Evolutionary conservation across 2,113 vertebrate species (phyloP).

Genomic region (Dipodomys merriami): DNA sequence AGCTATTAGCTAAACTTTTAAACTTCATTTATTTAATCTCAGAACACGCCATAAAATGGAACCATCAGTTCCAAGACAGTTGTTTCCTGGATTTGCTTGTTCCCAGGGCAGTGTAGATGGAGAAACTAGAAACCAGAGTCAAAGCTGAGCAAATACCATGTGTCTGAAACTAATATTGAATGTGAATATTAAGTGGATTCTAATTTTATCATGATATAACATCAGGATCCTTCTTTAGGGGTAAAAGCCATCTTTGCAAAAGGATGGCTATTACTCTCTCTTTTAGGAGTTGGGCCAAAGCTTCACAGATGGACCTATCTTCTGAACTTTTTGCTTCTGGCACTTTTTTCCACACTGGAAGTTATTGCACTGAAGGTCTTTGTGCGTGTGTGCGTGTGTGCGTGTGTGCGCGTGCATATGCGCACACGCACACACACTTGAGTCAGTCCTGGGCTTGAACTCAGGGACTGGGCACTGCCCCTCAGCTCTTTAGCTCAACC

Average conservation of each 20-base stretch:
- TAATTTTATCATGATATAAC: background rate
- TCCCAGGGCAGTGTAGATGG: background rate
- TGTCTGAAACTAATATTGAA: background rate
- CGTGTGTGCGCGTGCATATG: no score
- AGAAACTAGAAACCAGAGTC: background rate
- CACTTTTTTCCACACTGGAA: background rate
- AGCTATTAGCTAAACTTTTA: background rate
- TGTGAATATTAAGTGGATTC: background rate
- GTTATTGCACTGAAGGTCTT: background rate
- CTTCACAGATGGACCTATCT: background rate
- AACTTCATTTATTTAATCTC: background rate
- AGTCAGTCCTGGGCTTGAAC: no score
- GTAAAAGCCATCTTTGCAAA: background rate
- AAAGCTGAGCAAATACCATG: background rate
- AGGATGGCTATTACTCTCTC: background rate
- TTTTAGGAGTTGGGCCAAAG: background rate
- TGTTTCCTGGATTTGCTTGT: background rate
- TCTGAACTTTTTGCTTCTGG: background rate
- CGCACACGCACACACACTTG: no score
- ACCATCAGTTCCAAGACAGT: background rate
- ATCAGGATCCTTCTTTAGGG: background rate
- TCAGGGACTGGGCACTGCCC: no score
- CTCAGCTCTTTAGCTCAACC: no score
- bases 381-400: no score
- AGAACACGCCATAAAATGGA: conserved; percentile 9